Base-by-base conservation (phyloP, 1,140 invertebrate species). In the Acromyrmex echinatior region DNA sequence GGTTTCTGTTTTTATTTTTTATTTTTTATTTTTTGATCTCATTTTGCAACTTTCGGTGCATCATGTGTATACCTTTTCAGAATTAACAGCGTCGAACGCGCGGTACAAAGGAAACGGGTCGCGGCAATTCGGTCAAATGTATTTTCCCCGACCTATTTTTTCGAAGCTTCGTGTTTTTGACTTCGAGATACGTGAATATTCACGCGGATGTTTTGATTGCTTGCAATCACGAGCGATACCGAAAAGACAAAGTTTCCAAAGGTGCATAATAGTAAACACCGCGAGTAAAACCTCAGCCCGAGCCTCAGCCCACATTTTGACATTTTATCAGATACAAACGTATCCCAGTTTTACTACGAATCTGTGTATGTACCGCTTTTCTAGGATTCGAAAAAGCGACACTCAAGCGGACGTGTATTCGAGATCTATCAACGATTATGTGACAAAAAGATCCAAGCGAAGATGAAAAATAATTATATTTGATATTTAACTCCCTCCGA, bases 31-130 rank as follows among this genome's bases (percentile, higher is more conserved):
- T n/a, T 14, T 28, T 25, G 7, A 7, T n/a, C 12, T 49, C 45
- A 31, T 60, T 21, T 6, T n/a, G 12, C 45, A 31, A 58, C 0
- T 39, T 49, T 16, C 68, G 56, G 9, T 51, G 56, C 68, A 16
- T 18, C 80, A 14, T 60, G 28, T 6, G 70, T 9, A 51, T 16
- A 51, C 16, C 86, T 86, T 49, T 70, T 68, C 71, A 56, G 62
- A 60, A 80, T 89, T 89, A 88, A 51, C 53, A 35, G 18, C 31
- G 76, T 76, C 87, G 66, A 63, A n/a, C 12, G 21, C 12, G 39
- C 51, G 21, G 39, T 49, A 53, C 81, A 73, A 80, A 80, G 60
- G 6, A 58, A 60, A 85, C 63, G 14, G 87, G 77, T 86, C 87
- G 73, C 60, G 58, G 25, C 16, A 82, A 74, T 82, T 63, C 65